Conservation (phyloP, 1,140 invertebrate species). For the Phenacoccus solenopsis region DNA sequence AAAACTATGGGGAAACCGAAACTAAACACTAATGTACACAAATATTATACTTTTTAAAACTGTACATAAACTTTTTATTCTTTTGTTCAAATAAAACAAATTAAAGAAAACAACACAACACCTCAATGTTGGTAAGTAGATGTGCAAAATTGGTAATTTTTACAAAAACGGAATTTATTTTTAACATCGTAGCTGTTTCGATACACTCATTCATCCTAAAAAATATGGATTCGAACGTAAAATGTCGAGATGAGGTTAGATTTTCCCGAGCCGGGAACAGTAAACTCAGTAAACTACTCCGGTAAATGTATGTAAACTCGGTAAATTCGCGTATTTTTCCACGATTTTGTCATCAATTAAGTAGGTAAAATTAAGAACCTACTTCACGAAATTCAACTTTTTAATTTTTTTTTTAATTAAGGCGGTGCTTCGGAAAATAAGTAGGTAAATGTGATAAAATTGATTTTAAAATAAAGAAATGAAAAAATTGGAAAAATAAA, state of each 20-base stretch:
- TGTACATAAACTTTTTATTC: neutral
- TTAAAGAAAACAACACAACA: slow-evolving; percentile 8
- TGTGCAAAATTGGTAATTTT: slow-evolving; percentile 14
- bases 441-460: too few relatives aligned
- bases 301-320: too few relatives aligned
- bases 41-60: neutral
- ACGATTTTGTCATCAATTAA: too few relatives aligned
- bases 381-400: too few relatives aligned
- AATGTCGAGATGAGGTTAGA: neutral
- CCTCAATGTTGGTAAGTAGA: slow-evolving; percentile 6
- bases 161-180: slow-evolving; percentile 15
- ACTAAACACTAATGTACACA: neutral
- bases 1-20: neutral
- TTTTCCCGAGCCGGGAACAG: neutral
- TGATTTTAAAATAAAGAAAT: too few relatives aligned
- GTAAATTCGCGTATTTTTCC: too few relatives aligned
- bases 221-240: neutral
- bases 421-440: too few relatives aligned
- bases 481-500: too few relatives aligned
- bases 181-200: neutral
- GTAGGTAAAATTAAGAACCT: too few relatives aligned
- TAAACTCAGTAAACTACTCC: too few relatives aligned
- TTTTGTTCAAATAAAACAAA: slow-evolving; percentile 6
- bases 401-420: too few relatives aligned
- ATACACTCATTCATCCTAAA: neutral